phyloP scores from a whole-genome alignment of 2,113 vertebrate genomes.

The Syngnathus typhle region DNA sequence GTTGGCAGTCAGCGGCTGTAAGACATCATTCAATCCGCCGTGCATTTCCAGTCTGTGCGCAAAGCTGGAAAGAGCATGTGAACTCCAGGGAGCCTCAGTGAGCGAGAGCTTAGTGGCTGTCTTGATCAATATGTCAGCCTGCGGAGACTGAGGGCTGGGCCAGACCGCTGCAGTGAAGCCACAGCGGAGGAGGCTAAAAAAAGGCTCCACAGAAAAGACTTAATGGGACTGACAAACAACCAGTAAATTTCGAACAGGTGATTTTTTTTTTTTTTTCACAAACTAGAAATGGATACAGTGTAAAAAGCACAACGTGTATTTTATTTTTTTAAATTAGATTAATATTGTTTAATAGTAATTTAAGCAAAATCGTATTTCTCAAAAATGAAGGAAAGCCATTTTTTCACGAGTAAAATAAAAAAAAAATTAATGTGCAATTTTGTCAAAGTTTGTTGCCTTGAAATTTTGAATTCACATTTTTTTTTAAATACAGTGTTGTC shows the following conservation, averaged over 20 bases:
- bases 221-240: not conserved
- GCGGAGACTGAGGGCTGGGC: slow-evolving; percentile 33
- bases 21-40: slow-evolving; percentile 11
- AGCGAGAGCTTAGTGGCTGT: slow-evolving; percentile 32
- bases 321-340: too few relatives aligned
- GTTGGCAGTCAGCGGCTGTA: slow-evolving; percentile 11
- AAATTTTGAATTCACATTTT: too few relatives aligned
- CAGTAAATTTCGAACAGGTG: not conserved
- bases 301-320: too few relatives aligned
- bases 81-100: slow-evolving; percentile 42
- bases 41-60: slow-evolving; percentile 1
- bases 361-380: too few relatives aligned
- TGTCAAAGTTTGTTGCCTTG: too few relatives aligned
- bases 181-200: slow-evolving; percentile 19
- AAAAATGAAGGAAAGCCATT: too few relatives aligned
- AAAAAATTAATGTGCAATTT: too few relatives aligned
- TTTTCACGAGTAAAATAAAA: too few relatives aligned
- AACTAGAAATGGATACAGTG: not conserved
- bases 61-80: slow-evolving; percentile 15
- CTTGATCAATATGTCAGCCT: slow-evolving; percentile 57
- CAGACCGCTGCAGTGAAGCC: slow-evolving; percentile 54
- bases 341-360: too few relatives aligned
- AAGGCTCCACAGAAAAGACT: slow-evolving; percentile 18
- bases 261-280: not conserved
- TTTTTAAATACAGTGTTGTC: too few relatives aligned